Percentiles rank a stretch among this genome's conserved stretches.
These are phyloP conservation scores for Fissipunctia ypsillon DNA, from an alignment of 2,888 invertebrate species.

Conservation along the genomic window DNA sequence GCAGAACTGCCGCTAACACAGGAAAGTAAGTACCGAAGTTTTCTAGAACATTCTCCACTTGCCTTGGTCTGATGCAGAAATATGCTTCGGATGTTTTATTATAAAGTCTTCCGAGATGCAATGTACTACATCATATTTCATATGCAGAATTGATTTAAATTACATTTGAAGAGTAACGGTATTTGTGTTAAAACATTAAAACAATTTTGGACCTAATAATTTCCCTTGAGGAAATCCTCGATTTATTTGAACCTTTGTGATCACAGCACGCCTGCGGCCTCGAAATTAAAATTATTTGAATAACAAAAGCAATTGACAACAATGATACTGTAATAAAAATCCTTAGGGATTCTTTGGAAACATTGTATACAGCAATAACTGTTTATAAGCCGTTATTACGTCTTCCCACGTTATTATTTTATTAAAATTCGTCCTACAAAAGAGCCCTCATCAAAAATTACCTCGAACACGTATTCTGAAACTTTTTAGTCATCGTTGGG, in stretches of 20 bases:
- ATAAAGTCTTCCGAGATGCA: neutral
- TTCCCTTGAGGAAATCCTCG: constrained; percentile 16
- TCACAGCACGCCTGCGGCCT: neutral
- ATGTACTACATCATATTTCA: neutral
- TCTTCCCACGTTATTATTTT: constrained; percentile 31
- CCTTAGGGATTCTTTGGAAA: constrained; percentile 16
- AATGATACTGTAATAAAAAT: constrained; percentile 21
- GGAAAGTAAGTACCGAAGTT: constrained; percentile 43
- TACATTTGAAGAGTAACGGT: neutral
- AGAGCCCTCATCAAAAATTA: constrained; percentile 29
- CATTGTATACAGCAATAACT: constrained; percentile 31
- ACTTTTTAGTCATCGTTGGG: constrained; percentile 65
- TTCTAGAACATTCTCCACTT: constrained; percentile 21
- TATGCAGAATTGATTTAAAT: neutral
- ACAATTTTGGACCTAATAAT: constrained; percentile 11
- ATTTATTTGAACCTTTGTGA: constrained; percentile 10
- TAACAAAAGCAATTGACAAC: constrained; percentile 42
- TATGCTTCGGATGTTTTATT: neutral
- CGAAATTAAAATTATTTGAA: constrained; percentile 33
- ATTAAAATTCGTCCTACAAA: constrained; percentile 42
- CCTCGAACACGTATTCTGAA: constrained; percentile 55
- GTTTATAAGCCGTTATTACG: constrained; percentile 18
- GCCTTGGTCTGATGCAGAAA: constrained; percentile 5
- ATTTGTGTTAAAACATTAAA: neutral
- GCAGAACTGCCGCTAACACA: constrained; percentile 16